Evolutionary conservation across 2,113 vertebrate species (phyloP).

Genomic region (Lamprologus ornatipinnis): DNA sequence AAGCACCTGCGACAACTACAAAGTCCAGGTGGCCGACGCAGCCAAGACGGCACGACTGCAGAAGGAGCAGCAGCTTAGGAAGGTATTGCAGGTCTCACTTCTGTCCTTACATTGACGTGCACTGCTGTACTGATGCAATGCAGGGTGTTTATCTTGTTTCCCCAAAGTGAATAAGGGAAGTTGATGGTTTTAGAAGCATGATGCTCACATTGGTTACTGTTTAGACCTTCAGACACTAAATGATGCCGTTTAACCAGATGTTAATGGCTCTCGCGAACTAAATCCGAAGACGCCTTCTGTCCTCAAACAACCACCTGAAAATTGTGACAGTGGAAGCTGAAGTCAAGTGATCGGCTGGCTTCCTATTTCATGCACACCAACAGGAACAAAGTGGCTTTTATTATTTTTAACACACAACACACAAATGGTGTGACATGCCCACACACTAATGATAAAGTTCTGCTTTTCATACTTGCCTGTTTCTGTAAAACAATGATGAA

Average conservation of each 20-base stretch:
- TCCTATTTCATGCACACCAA: background rate
- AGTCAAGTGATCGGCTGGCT: background rate
- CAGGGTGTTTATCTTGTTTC: fast-evolving
- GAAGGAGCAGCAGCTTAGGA: slow-evolving; percentile 92
- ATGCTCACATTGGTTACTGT: background rate
- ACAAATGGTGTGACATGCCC: background rate
- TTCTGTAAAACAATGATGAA: background rate
- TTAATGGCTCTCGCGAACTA: background rate
- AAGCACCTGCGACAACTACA: slow-evolving; percentile 88
- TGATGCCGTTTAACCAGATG: background rate
- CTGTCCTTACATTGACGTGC: background rate
- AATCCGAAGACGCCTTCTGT: fast-evolving
- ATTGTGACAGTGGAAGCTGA: background rate
- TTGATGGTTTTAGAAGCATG: background rate
- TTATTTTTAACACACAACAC: background rate
- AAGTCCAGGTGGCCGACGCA: slow-evolving; percentile 84
- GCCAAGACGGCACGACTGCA: slow-evolving; percentile 82
- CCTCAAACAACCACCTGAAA: background rate
- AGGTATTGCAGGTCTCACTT: slow-evolving; percentile 64
- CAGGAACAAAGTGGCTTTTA: background rate
- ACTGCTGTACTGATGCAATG: background rate
- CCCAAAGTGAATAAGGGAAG: background rate
- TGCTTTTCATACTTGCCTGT: background rate
- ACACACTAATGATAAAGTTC: background rate
- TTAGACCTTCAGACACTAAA: background rate